Conservation (phyloP, 1,140 invertebrate genomes). For the Brachionus angularis region DNA sequence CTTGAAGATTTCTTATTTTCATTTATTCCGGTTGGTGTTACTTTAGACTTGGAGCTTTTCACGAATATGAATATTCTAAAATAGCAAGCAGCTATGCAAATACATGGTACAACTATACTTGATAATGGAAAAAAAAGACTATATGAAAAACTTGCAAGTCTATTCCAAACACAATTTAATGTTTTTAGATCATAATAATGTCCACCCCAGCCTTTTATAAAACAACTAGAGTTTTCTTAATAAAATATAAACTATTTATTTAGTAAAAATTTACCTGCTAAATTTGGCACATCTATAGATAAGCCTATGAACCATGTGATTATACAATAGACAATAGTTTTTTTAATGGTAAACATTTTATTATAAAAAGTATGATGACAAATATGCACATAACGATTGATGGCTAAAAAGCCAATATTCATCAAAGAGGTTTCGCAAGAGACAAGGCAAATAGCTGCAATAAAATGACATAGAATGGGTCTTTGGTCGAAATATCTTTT, state of each 20-base stretch:
- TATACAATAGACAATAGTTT: conserved; percentile 46
- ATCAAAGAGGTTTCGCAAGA: conserved; percentile 49
- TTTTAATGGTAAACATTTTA: conserved; percentile 47
- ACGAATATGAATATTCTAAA: conserved; percentile 8
- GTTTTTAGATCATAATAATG: conserved; percentile 51
- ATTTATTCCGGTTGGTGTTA: not conserved
- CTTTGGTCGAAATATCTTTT: conserved; percentile 48
- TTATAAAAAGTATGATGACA: conserved; percentile 48
- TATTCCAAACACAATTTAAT: conserved; percentile 50
- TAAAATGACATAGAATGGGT: conserved; percentile 48
- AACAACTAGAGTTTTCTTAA: too few relatives aligned
- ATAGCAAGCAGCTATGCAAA: conserved; percentile 9
- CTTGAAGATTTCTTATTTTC: not conserved
- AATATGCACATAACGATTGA: conserved; percentile 49
- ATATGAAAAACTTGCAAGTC: conserved; percentile 50
- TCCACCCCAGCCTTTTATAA: conserved; percentile 47
- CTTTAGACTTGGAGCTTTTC: not conserved
- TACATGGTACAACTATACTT: conserved; percentile 34
- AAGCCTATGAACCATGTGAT: conserved; percentile 47
- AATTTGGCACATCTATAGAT: conserved; percentile 46
- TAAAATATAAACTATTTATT: conserved; percentile 47
- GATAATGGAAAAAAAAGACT: conserved; percentile 46
- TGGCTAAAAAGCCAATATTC: conserved; percentile 48
- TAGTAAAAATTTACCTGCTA: not conserved
- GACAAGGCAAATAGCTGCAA: conserved; percentile 50